Evolutionary conservation across 1,140 invertebrate genomes (phyloP), one percentile per base, ranked within the genome.

Genomic region (Oreohelix idahoensis): DNA sequence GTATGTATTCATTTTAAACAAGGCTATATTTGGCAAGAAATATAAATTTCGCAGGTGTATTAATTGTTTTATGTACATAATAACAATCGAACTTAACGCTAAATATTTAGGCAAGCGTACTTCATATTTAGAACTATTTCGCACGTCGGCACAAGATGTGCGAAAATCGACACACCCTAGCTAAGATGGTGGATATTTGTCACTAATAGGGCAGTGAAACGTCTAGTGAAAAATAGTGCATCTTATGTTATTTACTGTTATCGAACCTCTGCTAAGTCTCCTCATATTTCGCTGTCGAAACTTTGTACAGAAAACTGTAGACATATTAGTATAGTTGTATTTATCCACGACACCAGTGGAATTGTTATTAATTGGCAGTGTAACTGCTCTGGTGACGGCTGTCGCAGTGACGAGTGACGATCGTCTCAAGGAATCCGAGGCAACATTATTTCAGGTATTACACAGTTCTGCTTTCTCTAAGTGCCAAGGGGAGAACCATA

Each of bases 111-210:
- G n/a, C n/a, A 58, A 23, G 26, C 23, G 53, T 58, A 13, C 23
- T 32, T 5, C 32, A 32, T 32, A 66, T 13, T 32, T 2, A 32
- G n/a, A 66, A 66, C 63, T 66, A 66, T 66, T 35, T 66, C n/a
- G 20, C 10, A 66, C 11, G 8, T 32, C 63, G 63, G 53, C 5
- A 32, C 1, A 35, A 32, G 63, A 66, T 66, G 8, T 66, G 63
- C 17, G 63, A 32, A 35, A 66, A 32, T 66, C 63, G 63, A 66
- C 63, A 35, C 63, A 66, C 63, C 63, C 63, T 8, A 66, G 29
- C 11, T 32, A 66, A 66, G 63, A 66, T 66, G 63, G 63, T 32
- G 63, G 63, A 66, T 66, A 23, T 66, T 66, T 66, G 63, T 66
- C 63, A 32, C 63, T 32, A n/a, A n/a, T n/a, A n/a, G n/a, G n/a